A percentile compares a stretch with the other conserved stretches of the same genome.
These are phyloP conservation scores for Sebastes nivosus DNA, from an alignment of 2,797 vertebrate genomes.

Conservation along the genomic window DNA sequence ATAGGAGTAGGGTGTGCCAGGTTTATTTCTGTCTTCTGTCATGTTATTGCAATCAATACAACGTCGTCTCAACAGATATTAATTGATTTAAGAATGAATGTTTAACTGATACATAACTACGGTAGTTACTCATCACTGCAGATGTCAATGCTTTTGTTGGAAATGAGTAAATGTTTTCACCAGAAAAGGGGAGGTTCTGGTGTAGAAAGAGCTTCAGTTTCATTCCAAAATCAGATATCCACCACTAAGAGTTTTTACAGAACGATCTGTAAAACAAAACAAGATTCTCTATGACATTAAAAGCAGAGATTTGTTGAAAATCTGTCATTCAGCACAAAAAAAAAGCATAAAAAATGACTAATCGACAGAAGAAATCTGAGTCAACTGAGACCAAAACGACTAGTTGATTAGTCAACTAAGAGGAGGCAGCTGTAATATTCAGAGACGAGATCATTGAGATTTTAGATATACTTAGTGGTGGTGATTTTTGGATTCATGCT, in stretches of 20 bases:
- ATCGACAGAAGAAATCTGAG: too few relatives aligned
- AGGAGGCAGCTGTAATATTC: fast-evolving
- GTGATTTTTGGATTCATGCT: neutral
- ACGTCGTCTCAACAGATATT: neutral
- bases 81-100: neutral
- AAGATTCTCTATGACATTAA: neutral
- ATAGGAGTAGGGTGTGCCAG: neutral
- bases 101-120: neutral
- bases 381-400: too few relatives aligned
- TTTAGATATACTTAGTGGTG: neutral
- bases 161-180: neutral
- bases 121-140: neutral
- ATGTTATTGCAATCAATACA: neutral
- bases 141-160: neutral
- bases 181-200: neutral
- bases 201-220: neutral
- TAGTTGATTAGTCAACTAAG: fast-evolving
- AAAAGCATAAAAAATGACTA: too few relatives aligned
- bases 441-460: neutral
- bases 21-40: neutral
- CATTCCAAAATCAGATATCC: neutral
- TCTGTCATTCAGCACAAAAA: too few relatives aligned
- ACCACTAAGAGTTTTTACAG: neutral
- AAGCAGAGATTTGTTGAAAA: too few relatives aligned
- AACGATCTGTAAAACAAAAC: too few relatives aligned